Conservation (phyloP, 2,797 vertebrate species). For the Spea hammondii region DNA sequence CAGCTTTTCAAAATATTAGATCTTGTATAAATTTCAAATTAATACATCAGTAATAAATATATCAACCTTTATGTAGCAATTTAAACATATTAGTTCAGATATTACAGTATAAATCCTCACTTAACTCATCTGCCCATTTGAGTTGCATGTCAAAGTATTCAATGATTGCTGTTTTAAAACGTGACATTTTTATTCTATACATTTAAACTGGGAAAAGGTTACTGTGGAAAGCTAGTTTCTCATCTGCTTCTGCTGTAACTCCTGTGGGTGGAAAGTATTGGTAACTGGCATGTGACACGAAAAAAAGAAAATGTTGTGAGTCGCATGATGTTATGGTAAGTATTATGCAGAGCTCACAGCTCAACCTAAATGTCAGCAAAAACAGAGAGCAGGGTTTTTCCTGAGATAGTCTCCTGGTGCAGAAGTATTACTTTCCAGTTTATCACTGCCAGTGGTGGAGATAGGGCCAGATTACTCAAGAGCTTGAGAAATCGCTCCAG, state of each 20-base stretch:
- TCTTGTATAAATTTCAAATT: slow-evolving; percentile 46
- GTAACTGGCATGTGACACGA: too few species aligned
- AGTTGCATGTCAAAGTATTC: slow-evolving; percentile 38
- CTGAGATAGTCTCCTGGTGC: too few species aligned
- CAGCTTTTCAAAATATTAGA: slow-evolving; percentile 51
- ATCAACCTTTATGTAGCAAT: slow-evolving; percentile 40
- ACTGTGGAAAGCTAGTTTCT: neutral
- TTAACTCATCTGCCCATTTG: slow-evolving; percentile 40
- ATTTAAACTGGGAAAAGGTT: slow-evolving; percentile 21
- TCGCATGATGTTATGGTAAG: too few species aligned
- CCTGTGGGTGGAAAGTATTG: neutral
- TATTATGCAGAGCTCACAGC: too few species aligned
- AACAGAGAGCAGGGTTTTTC: too few species aligned
- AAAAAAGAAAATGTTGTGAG: neutral
- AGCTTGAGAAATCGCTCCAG: too few species aligned
- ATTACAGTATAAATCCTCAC: slow-evolving; percentile 34
- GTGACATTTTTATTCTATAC: slow-evolving; percentile 33
- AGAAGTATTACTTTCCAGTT: too few species aligned
- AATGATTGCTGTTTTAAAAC: slow-evolving; percentile 31
- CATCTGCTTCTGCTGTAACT: neutral
- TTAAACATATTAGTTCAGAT: slow-evolving; percentile 48
- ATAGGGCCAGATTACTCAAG: too few species aligned
- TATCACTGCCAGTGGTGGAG: too few species aligned
- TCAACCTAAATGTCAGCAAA: too few species aligned
- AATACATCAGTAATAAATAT: slow-evolving; percentile 48